Conservation (phyloP, 1,140 invertebrate genomes). For the Metopolophium dirhodum region DNA sequence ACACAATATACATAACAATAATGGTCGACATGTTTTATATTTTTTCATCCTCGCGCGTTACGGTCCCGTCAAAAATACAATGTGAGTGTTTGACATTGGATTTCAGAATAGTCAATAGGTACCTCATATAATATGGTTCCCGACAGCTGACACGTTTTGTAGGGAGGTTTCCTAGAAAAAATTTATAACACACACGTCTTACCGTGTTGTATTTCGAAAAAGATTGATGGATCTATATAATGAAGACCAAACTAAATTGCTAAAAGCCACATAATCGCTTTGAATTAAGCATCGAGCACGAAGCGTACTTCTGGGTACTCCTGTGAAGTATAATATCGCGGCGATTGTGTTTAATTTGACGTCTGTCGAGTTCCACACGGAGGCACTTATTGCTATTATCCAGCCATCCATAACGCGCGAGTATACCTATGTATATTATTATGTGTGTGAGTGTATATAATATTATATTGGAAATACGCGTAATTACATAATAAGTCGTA, state of each 20-base stretch:
- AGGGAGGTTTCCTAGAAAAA: neutral
- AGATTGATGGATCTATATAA: neutral
- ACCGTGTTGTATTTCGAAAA: neutral
- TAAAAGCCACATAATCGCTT: neutral
- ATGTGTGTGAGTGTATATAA: no score
- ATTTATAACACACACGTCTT: neutral
- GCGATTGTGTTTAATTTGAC: neutral
- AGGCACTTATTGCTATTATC: neutral
- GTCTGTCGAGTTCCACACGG: neutral
- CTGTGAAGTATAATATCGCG: neutral
- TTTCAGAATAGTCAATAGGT: neutral
- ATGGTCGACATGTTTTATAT: neutral
- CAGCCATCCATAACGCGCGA: neutral
- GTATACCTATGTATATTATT: no score
- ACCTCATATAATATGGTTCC: neutral
- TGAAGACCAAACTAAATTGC: neutral
- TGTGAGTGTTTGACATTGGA: neutral
- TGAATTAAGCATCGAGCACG: neutral
- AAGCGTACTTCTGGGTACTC: neutral
- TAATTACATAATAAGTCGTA: neutral
- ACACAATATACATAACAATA: neutral
- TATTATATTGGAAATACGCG: neutral
- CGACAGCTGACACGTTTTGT: neutral
- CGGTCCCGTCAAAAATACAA: neutral
- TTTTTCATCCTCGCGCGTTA: no score